A percentile compares a stretch with the other conserved stretches of the same genome.
phyloP scores from a whole-genome alignment of 2,797 vertebrate genomes.

The Hipposideros larvatus region DNA sequence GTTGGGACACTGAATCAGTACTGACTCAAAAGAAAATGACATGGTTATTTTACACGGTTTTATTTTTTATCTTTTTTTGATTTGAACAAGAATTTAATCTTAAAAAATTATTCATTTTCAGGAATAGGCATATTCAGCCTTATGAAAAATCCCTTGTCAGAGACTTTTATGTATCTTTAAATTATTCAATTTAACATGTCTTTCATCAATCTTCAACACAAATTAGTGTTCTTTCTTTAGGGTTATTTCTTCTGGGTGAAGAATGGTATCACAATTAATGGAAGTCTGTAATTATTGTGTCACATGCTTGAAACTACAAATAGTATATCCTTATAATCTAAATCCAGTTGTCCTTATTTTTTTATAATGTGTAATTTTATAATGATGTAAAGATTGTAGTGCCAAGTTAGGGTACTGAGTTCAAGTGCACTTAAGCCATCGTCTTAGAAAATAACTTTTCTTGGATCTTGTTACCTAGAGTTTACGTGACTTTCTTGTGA shows the following conservation, averaged over 20 bases:
- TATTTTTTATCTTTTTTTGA: conserved; percentile 66
- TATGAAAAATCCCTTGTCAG: conserved; percentile 70
- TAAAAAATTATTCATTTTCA: conserved; percentile 56
- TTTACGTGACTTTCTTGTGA: background rate
- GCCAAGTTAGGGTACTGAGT: conserved; percentile 71
- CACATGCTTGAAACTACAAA: conserved; percentile 79
- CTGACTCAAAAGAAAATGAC: conserved; percentile 55
- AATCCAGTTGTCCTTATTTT: conserved; percentile 73
- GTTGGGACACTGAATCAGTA: conserved; percentile 43
- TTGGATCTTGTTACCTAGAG: background rate
- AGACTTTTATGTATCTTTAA: conserved; percentile 74
- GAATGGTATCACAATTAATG: conserved; percentile 80
- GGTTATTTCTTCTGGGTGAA: conserved; percentile 81
- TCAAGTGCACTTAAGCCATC: conserved; percentile 67
- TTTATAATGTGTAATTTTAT: conserved; percentile 68
- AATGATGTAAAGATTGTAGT: conserved; percentile 70
- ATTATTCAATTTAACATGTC: conserved; percentile 75
- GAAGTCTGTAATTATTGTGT: conserved; percentile 82
- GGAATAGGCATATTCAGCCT: conserved; percentile 70
- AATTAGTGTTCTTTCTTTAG: conserved; percentile 81
- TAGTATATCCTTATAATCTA: conserved; percentile 68
- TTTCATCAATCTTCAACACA: conserved; percentile 75
- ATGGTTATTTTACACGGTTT: conserved; percentile 50
- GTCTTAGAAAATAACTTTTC: conserved; percentile 56
- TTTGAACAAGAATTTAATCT: conserved; percentile 58